Base-by-base conservation (phyloP, 2,113 vertebrate species). In the Eublepharis macularius region DNA sequence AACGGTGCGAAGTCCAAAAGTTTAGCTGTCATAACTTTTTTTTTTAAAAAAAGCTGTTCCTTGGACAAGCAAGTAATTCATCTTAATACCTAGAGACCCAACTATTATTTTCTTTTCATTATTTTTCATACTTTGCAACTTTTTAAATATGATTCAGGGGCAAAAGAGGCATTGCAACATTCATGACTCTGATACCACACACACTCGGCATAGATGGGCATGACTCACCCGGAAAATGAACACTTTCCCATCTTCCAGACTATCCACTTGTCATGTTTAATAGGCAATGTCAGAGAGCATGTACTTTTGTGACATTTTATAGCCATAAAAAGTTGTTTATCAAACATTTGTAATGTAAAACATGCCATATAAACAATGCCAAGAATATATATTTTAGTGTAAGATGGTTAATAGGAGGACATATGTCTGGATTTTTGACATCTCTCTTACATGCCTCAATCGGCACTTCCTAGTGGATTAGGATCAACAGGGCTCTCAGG, bases 151-250 rank as follows among this genome's bases (percentile, higher is more conserved):
- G 74, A 51, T 76, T 76, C n/a, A 51, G 26, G 21, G 13, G 1
- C 32, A n/a, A 12, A n/a, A 43, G 32, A 51, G 45, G 43, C 12
- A 47, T 3, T 47, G 43, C 43, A n/a, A n/a, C 73, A 32, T 1
- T 36, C 49, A 36, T 77, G 75, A 36, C 34, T 24, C 32, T 10
- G 75, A 57, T 36, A 57, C 47, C 19, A 24, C n/a, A 41, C 16
- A 70, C 36, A 54, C n/a, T 57, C 75, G 36, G 34, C 49, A 19
- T 77, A 21, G 9, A 77, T 57, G 49, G 10, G 26, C 70, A 41
- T 78, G 70, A 94, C 73, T 92, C 72, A 91, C 82, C 1, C 6
- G 54, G 10, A 69, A 90, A 66, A 6, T 17, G 87, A 84, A 84
- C 90, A 17, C 79, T 89, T 41, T 39, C 66, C 49, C 77, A 0